Percentiles rank a stretch among this genome's conserved stretches.
phyloP scores from a whole-genome alignment of 2,797 vertebrate genomes.

The Rhinoraja longicauda region DNA sequence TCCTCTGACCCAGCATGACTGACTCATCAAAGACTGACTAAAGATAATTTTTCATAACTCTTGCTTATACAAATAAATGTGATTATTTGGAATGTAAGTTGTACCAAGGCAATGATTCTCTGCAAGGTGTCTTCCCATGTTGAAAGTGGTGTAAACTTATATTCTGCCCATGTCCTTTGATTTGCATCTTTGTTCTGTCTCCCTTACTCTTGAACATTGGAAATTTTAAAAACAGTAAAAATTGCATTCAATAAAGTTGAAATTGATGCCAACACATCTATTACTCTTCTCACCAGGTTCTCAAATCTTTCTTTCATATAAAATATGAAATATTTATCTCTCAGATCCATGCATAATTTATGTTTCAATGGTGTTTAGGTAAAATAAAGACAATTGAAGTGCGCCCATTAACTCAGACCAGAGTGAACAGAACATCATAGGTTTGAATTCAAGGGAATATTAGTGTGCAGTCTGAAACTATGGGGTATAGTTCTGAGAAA shows the following conservation, averaged over 20 bases:
- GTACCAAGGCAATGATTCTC: not conserved
- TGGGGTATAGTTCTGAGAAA: not conserved
- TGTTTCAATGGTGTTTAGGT: not conserved
- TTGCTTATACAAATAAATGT: not conserved
- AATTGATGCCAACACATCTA: not conserved
- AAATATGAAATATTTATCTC: not conserved
- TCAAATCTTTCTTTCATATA: not conserved
- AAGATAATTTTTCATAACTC: not conserved
- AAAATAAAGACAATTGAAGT: not conserved
- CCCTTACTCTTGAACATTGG: not conserved
- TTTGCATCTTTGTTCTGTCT: not conserved
- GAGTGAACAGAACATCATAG: not conserved
- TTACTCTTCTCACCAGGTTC: not conserved
- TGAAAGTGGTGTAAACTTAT: not conserved
- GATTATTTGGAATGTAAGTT: slow-evolving; percentile 5
- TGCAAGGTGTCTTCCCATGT: not conserved
- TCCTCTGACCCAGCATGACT: not conserved
- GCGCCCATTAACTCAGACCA: not conserved
- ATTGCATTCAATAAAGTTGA: not conserved
- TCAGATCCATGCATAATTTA: not conserved
- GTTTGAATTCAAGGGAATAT: not conserved
- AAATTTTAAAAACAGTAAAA: not conserved
- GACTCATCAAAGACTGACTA: not conserved
- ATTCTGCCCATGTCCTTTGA: not conserved
- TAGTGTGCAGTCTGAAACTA: not conserved